Evolutionary conservation across 2,113 vertebrate species (phyloP), one percentile per base, ranked within the genome.

Genomic region (Uria aalge): DNA sequence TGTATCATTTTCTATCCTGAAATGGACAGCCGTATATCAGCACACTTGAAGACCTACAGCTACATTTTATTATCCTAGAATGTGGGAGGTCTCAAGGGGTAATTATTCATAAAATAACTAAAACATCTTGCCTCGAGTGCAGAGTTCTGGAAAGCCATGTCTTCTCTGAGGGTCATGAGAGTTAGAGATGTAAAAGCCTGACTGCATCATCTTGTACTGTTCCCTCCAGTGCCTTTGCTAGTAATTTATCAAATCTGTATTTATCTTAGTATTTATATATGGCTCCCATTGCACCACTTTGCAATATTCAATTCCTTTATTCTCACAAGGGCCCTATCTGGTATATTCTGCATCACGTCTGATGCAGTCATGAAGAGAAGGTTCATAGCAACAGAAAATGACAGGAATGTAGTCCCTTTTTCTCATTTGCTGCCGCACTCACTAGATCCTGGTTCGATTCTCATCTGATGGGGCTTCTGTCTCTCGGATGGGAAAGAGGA

Each of bases 261-360:
- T 95, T 97, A 95, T 95, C 84, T 95, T 96, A 90, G 94, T 72
- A 95, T 94, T 95, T 95, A 91, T 95, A 85, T 96, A 96, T 82
- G 71, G 77, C 86, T 94, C 92, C 96, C 91, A 95, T 89, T 91
- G 94, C 85, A 79, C 88, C 86, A 95, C 91, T 97, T 95, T 76
- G 87, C 95, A 95, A 82, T 85, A 85, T 85, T 92, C 84, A 96
- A 87, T 94, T 91, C 91, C 89, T 96, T 95, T 94, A 96, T 85
- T 94, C 94, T 94, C 94, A 91, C 93, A 85, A 94, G 78, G 88
- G 95, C 71, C 81, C 87, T 96, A 91, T 96, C 66, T 95, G 69
- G 34, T 92, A 93, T 73, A 94, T 91, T 82, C 86, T 91, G 74
- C 87, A 92, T 90, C 92, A 88, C 7, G 9, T 76, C 62, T 88